phyloP scores from a whole-genome alignment of 2,113 vertebrate species.

The Caretta caretta region DNA sequence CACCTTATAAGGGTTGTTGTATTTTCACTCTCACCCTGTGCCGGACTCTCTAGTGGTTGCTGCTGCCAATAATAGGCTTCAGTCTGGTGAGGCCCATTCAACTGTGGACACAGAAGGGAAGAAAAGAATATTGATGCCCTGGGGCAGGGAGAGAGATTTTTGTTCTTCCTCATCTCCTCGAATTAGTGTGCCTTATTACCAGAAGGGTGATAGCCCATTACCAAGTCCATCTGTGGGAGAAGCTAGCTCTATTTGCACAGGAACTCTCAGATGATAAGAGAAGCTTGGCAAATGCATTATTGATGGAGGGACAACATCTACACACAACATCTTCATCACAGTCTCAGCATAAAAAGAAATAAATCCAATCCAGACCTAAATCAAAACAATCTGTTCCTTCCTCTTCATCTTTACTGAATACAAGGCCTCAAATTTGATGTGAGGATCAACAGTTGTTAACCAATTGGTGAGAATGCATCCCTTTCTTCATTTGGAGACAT shows the following conservation, averaged over 20 bases:
- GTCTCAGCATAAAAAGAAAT: neutral
- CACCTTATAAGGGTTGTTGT: neutral
- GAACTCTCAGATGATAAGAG: neutral
- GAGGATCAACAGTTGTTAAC: neutral
- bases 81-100: neutral
- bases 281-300: neutral
- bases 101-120: neutral
- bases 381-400: neutral
- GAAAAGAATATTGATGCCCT: neutral
- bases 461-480: neutral
- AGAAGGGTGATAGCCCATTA: neutral
- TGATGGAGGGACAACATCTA: neutral
- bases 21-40: neutral
- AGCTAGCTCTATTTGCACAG: neutral
- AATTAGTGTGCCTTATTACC: neutral
- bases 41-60: neutral
- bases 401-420: neutral
- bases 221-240: neutral
- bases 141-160: neutral
- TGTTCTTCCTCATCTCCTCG: neutral
- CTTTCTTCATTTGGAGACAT: neutral
- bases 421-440: neutral
- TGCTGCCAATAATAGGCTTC: neutral
- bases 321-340: neutral
- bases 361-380: neutral